A percentile compares a stretch with the other conserved stretches of the same genome.
These are phyloP conservation scores for Hemistola chrysoprasaria DNA, from an alignment of 2,888 invertebrate species.

Conservation along the genomic window DNA sequence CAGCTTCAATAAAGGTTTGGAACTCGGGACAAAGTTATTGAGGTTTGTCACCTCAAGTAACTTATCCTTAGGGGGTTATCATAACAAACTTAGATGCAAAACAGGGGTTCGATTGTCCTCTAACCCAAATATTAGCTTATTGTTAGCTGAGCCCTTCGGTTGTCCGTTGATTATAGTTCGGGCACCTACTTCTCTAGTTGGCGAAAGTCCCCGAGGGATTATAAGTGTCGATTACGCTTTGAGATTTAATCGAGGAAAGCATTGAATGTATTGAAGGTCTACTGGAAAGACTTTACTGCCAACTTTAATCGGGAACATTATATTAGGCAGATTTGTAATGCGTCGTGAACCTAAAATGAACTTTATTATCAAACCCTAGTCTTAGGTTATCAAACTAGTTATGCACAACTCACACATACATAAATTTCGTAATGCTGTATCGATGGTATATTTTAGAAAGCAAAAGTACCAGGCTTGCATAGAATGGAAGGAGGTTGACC, in stretches of 20 bases:
- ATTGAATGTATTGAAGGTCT: too few species aligned
- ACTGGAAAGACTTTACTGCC: too few species aligned
- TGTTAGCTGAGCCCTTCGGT: conserved; percentile 39
- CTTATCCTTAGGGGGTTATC: conserved; percentile 25
- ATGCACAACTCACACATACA: not conserved
- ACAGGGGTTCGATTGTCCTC: conserved; percentile 43
- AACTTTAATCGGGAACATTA: conserved; percentile 9
- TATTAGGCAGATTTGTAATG: too few species aligned
- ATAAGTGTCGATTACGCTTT: conserved; percentile 42
- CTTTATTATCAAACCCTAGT: too few species aligned
- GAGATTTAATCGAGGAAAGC: conserved; percentile 34
- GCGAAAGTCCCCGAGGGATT: conserved; percentile 37
- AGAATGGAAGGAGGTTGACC: conserved; percentile 49
- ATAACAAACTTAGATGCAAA: conserved; percentile 35
- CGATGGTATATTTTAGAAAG: conserved; percentile 54
- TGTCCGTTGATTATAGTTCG: conserved; percentile 46
- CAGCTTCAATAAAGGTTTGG: conserved; percentile 7
- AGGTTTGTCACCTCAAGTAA: conserved; percentile 15
- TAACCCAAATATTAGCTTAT: conserved; percentile 54
- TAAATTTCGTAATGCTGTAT: conserved; percentile 30
- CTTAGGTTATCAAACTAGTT: too few species aligned
- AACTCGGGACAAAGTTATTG: conserved; percentile 11
- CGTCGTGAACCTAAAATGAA: too few species aligned
- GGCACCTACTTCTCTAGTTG: conserved; percentile 31
- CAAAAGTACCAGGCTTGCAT: conserved; percentile 73